These are phyloP conservation scores for Epizoanthus ramosus DNA, from an alignment of 92 coral and sea anemone genomes.

Conservation along the genomic window DNA sequence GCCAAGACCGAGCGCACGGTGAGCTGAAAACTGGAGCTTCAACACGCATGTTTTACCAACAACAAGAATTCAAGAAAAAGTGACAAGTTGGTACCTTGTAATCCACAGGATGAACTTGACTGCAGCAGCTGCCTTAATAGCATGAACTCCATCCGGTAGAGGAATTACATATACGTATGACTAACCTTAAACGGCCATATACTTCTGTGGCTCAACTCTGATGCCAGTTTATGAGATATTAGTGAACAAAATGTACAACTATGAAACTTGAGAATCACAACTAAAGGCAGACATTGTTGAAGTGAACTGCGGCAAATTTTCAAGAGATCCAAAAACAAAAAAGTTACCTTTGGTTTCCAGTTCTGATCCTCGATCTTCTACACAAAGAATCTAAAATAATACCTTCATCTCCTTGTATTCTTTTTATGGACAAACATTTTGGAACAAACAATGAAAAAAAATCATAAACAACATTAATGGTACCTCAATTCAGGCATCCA, in stretches of 20 bases:
- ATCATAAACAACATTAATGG: background rate
- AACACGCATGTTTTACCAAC: slow-evolving; percentile 37
- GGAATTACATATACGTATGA: slow-evolving; percentile 5
- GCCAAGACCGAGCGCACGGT: slow-evolving; percentile 38
- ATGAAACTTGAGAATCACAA: slow-evolving; percentile 4
- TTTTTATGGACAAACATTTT: background rate
- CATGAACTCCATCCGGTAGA: background rate
- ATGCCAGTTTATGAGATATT: slow-evolving; percentile 11
- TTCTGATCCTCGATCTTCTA: slow-evolving; percentile 21
- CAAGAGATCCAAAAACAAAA: background rate
- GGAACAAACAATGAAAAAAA: background rate
- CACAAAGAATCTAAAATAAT: slow-evolving; percentile 14
- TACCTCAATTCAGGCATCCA: slow-evolving; percentile 42
- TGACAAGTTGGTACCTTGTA: slow-evolving; percentile 41
- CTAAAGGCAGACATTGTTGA: slow-evolving; percentile 7
- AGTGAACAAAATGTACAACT: slow-evolving; percentile 16
- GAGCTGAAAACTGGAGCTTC: slow-evolving; percentile 50
- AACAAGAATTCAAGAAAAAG: slow-evolving; percentile 30
- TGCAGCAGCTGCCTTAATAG: background rate
- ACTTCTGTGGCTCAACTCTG: slow-evolving; percentile 17
- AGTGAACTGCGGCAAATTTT: background rate
- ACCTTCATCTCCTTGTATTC: slow-evolving; percentile 17
- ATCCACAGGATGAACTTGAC: slow-evolving; percentile 40
- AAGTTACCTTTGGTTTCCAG: slow-evolving; percentile 30
- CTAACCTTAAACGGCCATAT: slow-evolving; percentile 32